These are phyloP conservation scores for Halyomorpha halys DNA, from an alignment of 1,140 invertebrate genomes.

Conservation along the genomic window DNA sequence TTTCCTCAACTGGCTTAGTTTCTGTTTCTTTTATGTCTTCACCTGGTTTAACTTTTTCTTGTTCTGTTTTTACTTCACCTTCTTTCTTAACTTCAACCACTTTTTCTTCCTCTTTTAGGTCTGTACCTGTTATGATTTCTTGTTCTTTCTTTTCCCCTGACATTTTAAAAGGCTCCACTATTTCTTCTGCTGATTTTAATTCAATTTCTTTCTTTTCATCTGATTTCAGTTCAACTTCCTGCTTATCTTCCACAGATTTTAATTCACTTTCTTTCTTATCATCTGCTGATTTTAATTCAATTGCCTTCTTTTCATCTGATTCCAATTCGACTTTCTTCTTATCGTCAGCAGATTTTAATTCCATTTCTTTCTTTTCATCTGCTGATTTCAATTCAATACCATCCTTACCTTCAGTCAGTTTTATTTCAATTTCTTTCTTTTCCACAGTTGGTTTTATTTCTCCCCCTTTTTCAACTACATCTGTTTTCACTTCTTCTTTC, in stretches of 20 bases:
- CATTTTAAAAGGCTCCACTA: background rate
- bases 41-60: no score
- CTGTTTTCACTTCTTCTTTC: conserved; percentile 27
- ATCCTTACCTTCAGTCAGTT: background rate
- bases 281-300: background rate
- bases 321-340: background rate
- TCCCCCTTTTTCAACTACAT: background rate
- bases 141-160: background rate
- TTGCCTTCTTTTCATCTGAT: background rate
- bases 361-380: background rate
- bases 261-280: background rate
- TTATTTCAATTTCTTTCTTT: conserved; percentile 3
- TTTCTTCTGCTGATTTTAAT: background rate
- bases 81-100: background rate
- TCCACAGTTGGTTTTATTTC: background rate
- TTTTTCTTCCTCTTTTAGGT: background rate
- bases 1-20: background rate
- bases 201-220: background rate
- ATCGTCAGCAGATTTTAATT: background rate
- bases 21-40: background rate
- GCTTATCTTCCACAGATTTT: background rate
- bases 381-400: background rate
- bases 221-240: background rate
- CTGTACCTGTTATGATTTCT: background rate
- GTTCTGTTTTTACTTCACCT: background rate